phyloP scores from a whole-genome alignment of 1,140 invertebrate species.

The Drosophila chauvacae region DNA sequence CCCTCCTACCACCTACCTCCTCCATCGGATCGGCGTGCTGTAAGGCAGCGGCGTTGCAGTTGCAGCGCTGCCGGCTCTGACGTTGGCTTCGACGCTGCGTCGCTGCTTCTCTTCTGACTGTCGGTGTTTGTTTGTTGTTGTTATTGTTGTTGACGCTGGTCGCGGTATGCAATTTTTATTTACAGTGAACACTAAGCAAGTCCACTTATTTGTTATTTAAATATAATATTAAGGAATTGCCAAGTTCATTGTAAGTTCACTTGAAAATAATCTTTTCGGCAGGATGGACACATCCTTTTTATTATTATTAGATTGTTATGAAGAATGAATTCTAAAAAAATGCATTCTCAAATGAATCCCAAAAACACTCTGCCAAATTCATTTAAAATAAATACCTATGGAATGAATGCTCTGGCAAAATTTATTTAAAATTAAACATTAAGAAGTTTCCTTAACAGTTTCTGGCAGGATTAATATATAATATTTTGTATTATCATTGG shows the following conservation, averaged over 20 bases:
- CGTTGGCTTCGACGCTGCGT: constrained; percentile 13
- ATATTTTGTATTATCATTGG: too few species aligned
- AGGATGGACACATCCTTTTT: constrained; percentile 9
- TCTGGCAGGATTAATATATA: too few species aligned
- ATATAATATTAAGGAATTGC: neutral
- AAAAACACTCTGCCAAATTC: neutral
- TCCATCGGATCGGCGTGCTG: constrained; percentile 26
- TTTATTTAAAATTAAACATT: too few species aligned
- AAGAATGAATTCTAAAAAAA: neutral
- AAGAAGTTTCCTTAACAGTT: too few species aligned
- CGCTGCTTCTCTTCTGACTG: constrained; percentile 31
- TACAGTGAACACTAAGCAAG: neutral
- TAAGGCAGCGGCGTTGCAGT: constrained; percentile 28
- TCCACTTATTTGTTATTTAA: too few species aligned
- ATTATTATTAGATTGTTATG: constrained; percentile 41
- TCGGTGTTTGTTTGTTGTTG: constrained; percentile 63
- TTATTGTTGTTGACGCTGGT: constrained; percentile 74
- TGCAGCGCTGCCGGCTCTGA: constrained; percentile 41
- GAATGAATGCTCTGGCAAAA: too few species aligned
- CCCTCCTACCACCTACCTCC: neutral
- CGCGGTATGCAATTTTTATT: constrained; percentile 74
- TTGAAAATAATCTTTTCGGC: neutral
- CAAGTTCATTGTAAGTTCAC: neutral
- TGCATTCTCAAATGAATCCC: neutral
- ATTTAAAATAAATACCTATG: too few species aligned